phyloP scores from a whole-genome alignment of 2,797 vertebrate species.

The Peromyscus attwateri region DNA sequence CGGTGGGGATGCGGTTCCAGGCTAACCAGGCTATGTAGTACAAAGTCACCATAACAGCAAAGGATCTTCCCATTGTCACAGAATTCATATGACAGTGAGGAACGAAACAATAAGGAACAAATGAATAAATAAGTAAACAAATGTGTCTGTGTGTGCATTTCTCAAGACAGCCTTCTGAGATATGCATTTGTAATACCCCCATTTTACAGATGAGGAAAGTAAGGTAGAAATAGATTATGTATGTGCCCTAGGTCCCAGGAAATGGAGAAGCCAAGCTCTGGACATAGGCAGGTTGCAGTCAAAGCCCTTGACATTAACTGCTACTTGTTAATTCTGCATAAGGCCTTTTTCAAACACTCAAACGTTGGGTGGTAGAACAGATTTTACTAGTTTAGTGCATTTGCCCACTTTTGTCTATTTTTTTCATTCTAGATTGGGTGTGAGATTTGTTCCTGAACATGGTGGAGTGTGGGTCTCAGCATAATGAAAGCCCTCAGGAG shows the following conservation, averaged over 20 bases:
- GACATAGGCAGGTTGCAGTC: not conserved
- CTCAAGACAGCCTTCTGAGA: not conserved
- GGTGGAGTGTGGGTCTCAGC: too few species aligned
- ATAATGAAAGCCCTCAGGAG: not conserved
- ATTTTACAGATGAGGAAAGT: not conserved
- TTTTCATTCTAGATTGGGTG: not conserved
- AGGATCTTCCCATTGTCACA: not conserved
- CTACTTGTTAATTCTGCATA: not conserved
- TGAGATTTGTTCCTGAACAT: not conserved
- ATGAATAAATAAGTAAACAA: not conserved
- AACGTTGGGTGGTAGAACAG: not conserved
- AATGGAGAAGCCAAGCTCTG: not conserved
- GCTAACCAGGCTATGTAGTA: not conserved
- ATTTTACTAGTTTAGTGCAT: not conserved
- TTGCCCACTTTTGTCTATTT: not conserved
- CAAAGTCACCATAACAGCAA: not conserved
- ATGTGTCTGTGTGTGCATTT: not conserved
- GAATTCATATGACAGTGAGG: not conserved
- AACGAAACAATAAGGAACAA: not conserved
- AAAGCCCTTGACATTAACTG: not conserved
- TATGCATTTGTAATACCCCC: not conserved
- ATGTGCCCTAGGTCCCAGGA: not conserved
- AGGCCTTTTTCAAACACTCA: not conserved
- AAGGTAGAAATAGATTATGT: not conserved
- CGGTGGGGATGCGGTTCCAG: not conserved